Conservation (phyloP, 2,888 invertebrate genomes). For the Ophioninae sp. region DNA sequence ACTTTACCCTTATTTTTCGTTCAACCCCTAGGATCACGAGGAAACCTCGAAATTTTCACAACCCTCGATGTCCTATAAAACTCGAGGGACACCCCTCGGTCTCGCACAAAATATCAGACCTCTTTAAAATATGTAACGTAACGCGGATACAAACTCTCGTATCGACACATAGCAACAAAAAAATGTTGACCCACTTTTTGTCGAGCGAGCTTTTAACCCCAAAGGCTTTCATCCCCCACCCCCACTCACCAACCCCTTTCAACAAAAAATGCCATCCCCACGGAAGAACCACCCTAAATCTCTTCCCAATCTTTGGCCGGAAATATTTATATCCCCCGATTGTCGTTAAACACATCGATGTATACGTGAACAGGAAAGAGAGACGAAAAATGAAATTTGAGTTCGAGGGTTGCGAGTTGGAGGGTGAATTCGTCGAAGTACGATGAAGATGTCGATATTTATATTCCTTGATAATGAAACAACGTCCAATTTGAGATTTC, state of each 20-base stretch:
- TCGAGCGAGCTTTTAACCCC: constrained; percentile 48
- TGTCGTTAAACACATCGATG: constrained; percentile 49
- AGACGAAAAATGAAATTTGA: constrained; percentile 24
- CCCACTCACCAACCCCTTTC: constrained; percentile 11
- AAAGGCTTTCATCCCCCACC: background rate
- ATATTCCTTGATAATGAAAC: constrained; percentile 33
- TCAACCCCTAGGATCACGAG: constrained; percentile 9
- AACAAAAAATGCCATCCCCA: constrained; percentile 32
- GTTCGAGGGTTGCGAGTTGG: constrained; percentile 22
- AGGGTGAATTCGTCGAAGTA: constrained; percentile 10
- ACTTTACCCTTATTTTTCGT: background rate
- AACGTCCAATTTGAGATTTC: constrained; percentile 19
- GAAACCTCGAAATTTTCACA: constrained; percentile 5
- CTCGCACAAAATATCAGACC: constrained; percentile 19
- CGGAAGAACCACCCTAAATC: constrained; percentile 49
- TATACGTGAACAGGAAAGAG: constrained; percentile 27
- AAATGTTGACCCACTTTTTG: constrained; percentile 57
- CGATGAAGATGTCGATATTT: constrained; percentile 54
- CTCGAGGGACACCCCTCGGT: constrained; percentile 16
- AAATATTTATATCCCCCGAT: constrained; percentile 57
- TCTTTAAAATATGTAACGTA: constrained; percentile 35
- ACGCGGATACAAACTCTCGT: constrained; percentile 17
- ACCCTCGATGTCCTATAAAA: constrained; percentile 14
- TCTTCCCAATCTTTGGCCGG: constrained; percentile 53
- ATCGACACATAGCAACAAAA: constrained; percentile 48